These are phyloP conservation scores for Incurvaria masculella DNA, from an alignment of 2,888 invertebrate genomes.

Conservation along the genomic window DNA sequence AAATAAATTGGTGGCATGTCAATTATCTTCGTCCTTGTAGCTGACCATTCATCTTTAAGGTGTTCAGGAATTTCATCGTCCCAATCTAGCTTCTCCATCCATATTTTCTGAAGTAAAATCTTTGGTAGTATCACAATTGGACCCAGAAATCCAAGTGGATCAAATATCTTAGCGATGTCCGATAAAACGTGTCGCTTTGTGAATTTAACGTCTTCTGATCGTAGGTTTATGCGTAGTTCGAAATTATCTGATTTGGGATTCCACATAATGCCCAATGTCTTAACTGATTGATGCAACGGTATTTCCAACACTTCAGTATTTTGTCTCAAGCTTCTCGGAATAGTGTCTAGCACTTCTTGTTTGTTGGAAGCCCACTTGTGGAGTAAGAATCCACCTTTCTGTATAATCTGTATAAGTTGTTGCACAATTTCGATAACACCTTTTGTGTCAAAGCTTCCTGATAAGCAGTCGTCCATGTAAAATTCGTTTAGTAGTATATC, in stretches of 20 bases:
- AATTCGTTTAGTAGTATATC: conserved; percentile 11
- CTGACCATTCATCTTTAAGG: neutral
- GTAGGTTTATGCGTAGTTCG: conserved; percentile 11
- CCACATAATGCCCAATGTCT: conserved; percentile 12
- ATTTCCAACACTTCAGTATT: too few relatives aligned
- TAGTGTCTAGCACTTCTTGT: conserved; percentile 9
- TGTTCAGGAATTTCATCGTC: neutral
- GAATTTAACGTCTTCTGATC: conserved; percentile 8
- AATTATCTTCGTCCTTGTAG: neutral
- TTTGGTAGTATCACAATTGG: conserved; percentile 16
- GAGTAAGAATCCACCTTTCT: conserved; percentile 11
- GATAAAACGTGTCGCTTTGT: conserved; percentile 19
- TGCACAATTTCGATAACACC: neutral
- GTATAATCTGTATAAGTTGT: neutral
- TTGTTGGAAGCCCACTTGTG: conserved; percentile 17
- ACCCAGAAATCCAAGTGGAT: conserved; percentile 17
- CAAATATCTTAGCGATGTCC: conserved; percentile 14
- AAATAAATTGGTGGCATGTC: neutral
- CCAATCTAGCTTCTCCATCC: conserved; percentile 9
- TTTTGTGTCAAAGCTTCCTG: conserved; percentile 7
- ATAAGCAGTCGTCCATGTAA: conserved; percentile 14
- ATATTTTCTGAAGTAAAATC: conserved; percentile 17
- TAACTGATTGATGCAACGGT: too few relatives aligned
- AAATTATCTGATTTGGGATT: conserved; percentile 16
- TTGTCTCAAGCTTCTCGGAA: too few relatives aligned